Evolutionary conservation across 2,888 invertebrate species (phyloP).

Genomic region (Laothoe populi): DNA sequence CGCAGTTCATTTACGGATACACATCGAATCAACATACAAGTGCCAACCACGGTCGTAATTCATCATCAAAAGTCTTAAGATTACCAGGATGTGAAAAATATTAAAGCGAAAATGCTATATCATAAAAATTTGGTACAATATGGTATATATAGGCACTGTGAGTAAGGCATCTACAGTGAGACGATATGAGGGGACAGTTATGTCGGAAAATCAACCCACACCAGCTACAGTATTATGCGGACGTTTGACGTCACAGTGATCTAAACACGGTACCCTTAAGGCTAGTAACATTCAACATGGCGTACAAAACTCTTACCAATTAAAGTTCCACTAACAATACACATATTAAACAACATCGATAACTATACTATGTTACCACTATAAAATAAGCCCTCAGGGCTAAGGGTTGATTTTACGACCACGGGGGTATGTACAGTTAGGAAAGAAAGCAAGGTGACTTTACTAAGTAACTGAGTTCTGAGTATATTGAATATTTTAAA

Average conservation of each 20-base stretch:
- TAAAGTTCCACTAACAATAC: slow-evolving; percentile 10
- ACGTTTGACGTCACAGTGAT: slow-evolving; percentile 19
- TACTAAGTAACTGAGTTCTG: background rate
- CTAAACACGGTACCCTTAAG: slow-evolving; percentile 10
- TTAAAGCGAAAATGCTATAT: slow-evolving; percentile 74
- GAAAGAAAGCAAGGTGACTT: slow-evolving; percentile 10
- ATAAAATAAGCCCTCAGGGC: slow-evolving; percentile 10
- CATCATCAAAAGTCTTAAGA: slow-evolving; percentile 65
- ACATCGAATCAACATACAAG: slow-evolving; percentile 40
- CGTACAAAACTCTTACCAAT: slow-evolving; percentile 8
- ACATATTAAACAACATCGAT: slow-evolving; percentile 21
- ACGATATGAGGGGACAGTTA: slow-evolving; percentile 75
- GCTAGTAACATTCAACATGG: slow-evolving; percentile 18
- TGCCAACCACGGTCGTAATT: slow-evolving; percentile 54
- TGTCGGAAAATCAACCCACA: slow-evolving; percentile 32
- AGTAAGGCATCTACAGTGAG: slow-evolving; percentile 94
- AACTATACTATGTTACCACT: slow-evolving; percentile 1
- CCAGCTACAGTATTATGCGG: background rate
- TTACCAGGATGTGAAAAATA: slow-evolving; percentile 73
- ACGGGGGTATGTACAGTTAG: slow-evolving; percentile 7
- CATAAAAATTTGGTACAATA: slow-evolving; percentile 81
- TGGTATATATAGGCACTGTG: slow-evolving; percentile 90
- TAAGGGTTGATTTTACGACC: slow-evolving; percentile 21
- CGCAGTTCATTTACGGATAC: slow-evolving; percentile 32
- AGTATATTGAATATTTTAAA: slow-evolving; percentile 16